Base-by-base conservation (phyloP, 1,140 invertebrate species). In the Heliconius melpomene region DNA sequence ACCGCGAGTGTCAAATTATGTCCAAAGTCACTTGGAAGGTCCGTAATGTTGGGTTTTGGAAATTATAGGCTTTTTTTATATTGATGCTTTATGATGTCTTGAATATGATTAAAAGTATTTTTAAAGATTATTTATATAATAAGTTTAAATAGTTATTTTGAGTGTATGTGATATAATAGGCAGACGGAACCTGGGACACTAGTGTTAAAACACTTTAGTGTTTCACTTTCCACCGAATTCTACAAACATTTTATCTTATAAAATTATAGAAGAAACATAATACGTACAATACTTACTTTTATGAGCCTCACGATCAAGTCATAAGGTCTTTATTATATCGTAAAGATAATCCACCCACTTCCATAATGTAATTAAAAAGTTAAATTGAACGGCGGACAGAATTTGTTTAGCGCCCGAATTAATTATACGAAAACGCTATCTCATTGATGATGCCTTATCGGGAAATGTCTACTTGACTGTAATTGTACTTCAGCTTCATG, bases 1-100 rank as follows among this genome's bases (percentile, higher is more conserved):
- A 82, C 82, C 88, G 88, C 84, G 82, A 86, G 86, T 91, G 87
- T 91, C 89, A 91, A 90, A 90, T 90, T 91, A 88, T 87, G 85
- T 85, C 83, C 84, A 82, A 83, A 84, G 77, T 66, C 60, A 29
- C 26, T 78, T 74, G 78, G 40, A 74, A 86, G 82, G 84, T 87
- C 87, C 87, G 89, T 90, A 89, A 89, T 86, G 79, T 89, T 77
- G 72, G 79, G 81, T 74, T 77, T 79, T 13, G 74, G 79, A 78
- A 85, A 81, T 85, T 83, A 86, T 85, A 46, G 74, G 80, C 66
- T 71, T 82, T 85, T 88, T 81, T 82, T 85, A 81, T 78, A 78
- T 81, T 81, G 76, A 81, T 81, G 80, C 50, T 74, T 81, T 75
- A 81, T 78, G 75, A 80, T 77, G 77, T 71, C 73, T 81, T 78